Base-by-base conservation (phyloP, 2,888 invertebrate genomes). In the Aporophyla lueneburgensis region DNA sequence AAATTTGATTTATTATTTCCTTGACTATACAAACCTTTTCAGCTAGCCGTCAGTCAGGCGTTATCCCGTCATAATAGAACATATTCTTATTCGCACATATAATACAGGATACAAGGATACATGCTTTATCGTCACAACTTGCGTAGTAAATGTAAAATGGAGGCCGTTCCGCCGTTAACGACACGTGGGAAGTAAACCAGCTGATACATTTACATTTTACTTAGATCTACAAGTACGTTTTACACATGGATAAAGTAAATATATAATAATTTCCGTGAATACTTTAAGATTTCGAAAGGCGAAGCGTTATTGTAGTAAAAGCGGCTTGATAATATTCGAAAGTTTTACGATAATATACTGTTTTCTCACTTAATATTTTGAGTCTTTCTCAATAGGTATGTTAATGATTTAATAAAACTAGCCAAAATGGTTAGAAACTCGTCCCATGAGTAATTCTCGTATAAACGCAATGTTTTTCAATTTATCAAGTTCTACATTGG, bases 201-300 rank as follows among this genome's bases (percentile, higher is more conserved):
- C 77, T 80, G 83, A 84, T 74, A 78, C 74, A 81, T 79, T 79
- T 59, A 76, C 72, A 81, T 81, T 66, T 62, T 70, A 80, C 70
- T 76, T 75, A 66, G 54, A 80, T 69, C 27, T 68, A 65, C 24
- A 9, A 68, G 67, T 65, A 69, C 14, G 46, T 77, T 56, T 46
- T 54, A 53, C 24, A 70, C 19, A 80, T 53, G 75, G 43, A 49
- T 61, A 66, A 54, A 67, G 69, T 62, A 70, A 71, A 71, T 80
- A 80, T 62, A 14, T 61, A 46, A 67, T 69, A 49, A 70, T 51
- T 61, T 65, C 27, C 43, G 16, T 51, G 61, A 66, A 70, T 27
- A 58, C 12, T 5, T 71, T 77, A 53, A 46, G 63, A 63, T 46
- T 43, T 63, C n/a, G n/a, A 12, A 0, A 21, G 21, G 53, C 1